A percentile compares a stretch with the other conserved stretches of the same genome.
Conservation (phyloP, 2,888 invertebrate genomes). For the Chrysomela aeneicollis region DNA sequence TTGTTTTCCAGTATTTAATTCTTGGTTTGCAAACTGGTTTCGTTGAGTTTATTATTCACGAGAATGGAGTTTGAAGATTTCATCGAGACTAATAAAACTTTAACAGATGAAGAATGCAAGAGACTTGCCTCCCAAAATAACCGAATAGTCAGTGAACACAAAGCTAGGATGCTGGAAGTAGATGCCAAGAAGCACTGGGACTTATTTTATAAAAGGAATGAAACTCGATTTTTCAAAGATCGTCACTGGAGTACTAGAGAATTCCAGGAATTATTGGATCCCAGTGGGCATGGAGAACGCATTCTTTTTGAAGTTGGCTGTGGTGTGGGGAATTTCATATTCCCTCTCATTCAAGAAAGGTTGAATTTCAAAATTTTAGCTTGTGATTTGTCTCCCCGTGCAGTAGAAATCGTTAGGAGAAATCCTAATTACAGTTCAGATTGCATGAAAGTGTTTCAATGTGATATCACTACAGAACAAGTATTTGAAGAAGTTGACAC, state of each 20-base stretch:
- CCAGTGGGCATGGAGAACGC: conserved; percentile 55
- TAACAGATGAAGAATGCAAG: conserved; percentile 69
- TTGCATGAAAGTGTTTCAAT: conserved; percentile 80
- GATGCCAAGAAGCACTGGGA: conserved; percentile 94
- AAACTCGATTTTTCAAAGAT: conserved; percentile 92
- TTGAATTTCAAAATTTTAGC: conserved; percentile 79
- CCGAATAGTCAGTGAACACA: conserved; percentile 73
- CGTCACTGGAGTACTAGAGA: conserved; percentile 97
- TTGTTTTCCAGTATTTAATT: too few species aligned
- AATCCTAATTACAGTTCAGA: conserved; percentile 71
- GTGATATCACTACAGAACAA: conserved; percentile 80
- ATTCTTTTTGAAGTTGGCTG: conserved; percentile 87
- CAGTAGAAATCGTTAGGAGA: conserved; percentile 83
- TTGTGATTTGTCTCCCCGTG: conserved; percentile 93
- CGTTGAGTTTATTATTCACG: too few species aligned
- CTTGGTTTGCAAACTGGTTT: too few species aligned
- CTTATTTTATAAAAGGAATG: conserved; percentile 94
- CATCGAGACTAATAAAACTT: conserved; percentile 57
- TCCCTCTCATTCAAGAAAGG: conserved; percentile 85
- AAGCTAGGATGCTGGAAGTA: conserved; percentile 78
- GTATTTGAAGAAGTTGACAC: conserved; percentile 66
- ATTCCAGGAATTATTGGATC: conserved; percentile 67
- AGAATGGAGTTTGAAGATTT: conserved; percentile 23
- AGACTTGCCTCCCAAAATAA: conserved; percentile 75
- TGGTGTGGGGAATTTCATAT: conserved; percentile 97